Base-by-base conservation (phyloP, 37 sponge, comb jelly and placozoan species). In the Aphrocallistes beatrix region DNA sequence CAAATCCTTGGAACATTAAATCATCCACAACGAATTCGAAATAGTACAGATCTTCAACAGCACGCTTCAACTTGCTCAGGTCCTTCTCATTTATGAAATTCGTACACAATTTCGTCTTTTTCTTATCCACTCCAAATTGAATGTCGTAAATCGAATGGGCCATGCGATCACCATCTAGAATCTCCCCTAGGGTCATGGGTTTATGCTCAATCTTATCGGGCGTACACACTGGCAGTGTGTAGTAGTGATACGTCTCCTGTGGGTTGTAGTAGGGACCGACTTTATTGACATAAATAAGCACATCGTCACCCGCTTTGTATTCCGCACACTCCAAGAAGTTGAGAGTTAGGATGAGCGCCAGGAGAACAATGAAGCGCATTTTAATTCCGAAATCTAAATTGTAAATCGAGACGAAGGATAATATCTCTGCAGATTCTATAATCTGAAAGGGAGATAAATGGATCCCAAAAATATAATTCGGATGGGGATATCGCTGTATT, bases 1-100 rank as follows among this genome's bases (percentile, higher is more conserved):
- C 85, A 85, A 95, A 95, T 84, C 96, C 96, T 88, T 94, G 48
- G 19, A 95, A 86, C 16, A 92, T 88, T 0, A 95, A 89, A 37
- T 95, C 96, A 90, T 95, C 96, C 91, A 90, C 89, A 25, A 91
- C 89, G 87, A 95, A 95, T 51, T 95, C 96, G 88, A 95, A 95
- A 85, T 93, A 95, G 85, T 95, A 95, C 37, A 93, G 88, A 83
- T 95, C 96, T 37, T 95, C 96, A 37, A 95, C 84, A 25, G 96
- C 96, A 23, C 91, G 84, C 51, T 51, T 84, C 10, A 95, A 81
- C 37, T 85, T 39, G 34, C 37, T 38, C 40, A 95, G 19, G 1
- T 95, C 92, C 3, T 82, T 49, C n/a, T 84, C 51, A 0, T 32
- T 30, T 50, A 91, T 75, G 38, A 39, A 19, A 0, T 48, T 48